Conservation (phyloP, 2,113 vertebrate species). For the Laticauda colubrina region DNA sequence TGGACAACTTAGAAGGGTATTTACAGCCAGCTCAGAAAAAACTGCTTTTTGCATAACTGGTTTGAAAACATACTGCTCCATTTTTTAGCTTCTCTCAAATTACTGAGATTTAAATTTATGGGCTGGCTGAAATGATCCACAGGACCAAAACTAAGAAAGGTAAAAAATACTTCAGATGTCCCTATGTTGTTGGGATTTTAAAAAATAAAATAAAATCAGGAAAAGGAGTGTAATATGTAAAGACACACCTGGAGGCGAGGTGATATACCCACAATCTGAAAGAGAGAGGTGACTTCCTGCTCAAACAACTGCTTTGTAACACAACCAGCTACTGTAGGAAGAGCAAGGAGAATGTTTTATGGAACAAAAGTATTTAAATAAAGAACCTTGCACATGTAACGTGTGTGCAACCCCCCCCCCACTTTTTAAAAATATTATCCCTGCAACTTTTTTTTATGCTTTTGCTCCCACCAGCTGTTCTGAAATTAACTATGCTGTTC, state of each 20-base stretch:
- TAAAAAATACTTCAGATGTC: background rate
- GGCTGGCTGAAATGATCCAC: background rate
- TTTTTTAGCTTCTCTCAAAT: background rate
- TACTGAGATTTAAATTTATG: background rate
- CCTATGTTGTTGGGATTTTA: background rate
- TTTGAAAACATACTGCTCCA: background rate
- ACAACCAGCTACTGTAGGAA: slow-evolving; percentile 53
- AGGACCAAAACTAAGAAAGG: background rate
- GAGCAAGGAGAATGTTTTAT: slow-evolving; percentile 47
- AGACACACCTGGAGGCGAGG: background rate
- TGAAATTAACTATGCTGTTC: slow-evolving; percentile 70
- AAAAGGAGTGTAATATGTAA: background rate
- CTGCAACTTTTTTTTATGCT: slow-evolving; percentile 71
- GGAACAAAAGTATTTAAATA: slow-evolving; percentile 27
- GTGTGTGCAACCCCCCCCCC: slow-evolving; percentile 47
- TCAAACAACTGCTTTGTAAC: slow-evolving; percentile 56
- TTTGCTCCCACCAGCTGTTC: slow-evolving; percentile 61
- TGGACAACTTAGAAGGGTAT: too few species aligned
- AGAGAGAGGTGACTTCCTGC: slow-evolving; percentile 25
- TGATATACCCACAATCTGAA: background rate
- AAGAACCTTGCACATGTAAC: slow-evolving; percentile 5
- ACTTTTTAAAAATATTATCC: slow-evolving; percentile 46
- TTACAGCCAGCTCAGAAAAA: background rate
- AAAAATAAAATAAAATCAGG: background rate
- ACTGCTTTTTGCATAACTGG: background rate